Base-by-base conservation (phyloP, 2,888 invertebrate species). In the Leucozona laternaria region DNA sequence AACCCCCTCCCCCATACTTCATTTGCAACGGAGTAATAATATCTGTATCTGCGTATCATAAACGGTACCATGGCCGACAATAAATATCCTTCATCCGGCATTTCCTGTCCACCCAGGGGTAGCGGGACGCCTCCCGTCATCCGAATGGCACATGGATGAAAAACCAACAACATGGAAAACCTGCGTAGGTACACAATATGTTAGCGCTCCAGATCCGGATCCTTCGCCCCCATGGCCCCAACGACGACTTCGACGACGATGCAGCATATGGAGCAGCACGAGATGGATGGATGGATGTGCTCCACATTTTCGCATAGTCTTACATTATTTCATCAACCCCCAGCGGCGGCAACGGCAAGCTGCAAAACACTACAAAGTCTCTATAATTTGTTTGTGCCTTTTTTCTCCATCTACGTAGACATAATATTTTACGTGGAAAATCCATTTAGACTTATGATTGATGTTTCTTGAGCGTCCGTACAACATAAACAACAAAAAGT, bases 401-500 rank as follows among this genome's bases (percentile, higher is more conserved):
- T 20, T 37, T 22, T 22, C 13, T 70, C 34, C 72, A 28, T 58
- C 58, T 70, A 34, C 50, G 70, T 79, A 79, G 82, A 81, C 78
- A 79, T 82, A 86, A 86, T 82, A 82, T 86, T 88, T 88, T 88
- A 83, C 88, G 89, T 88, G 88, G 88, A 88, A 88, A 89, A 88
- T 81, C 89, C 89, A 88, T 89, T 89, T 89, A 88, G 87, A 88
- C 85, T 79, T 87, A 88, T 89, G 89, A 89, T 89, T 89, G 89
- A 89, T 89, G 89, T 88, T 88, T 88, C 81, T 83, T 87, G 60
- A 53, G 79, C 57, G 22, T n/a, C n/a, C 50, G 5, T 22, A 40
- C 37, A 72, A 40, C 28, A 48, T 48, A 43, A 72, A 72, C 25
- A 64, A 64, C 31, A 78, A 64, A 64, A 58, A 34, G 25, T 78